A percentile compares a stretch with the other conserved stretches of the same genome.
Conservation (phyloP, 2,888 invertebrate genomes). For the Ypsolopha sequella region DNA sequence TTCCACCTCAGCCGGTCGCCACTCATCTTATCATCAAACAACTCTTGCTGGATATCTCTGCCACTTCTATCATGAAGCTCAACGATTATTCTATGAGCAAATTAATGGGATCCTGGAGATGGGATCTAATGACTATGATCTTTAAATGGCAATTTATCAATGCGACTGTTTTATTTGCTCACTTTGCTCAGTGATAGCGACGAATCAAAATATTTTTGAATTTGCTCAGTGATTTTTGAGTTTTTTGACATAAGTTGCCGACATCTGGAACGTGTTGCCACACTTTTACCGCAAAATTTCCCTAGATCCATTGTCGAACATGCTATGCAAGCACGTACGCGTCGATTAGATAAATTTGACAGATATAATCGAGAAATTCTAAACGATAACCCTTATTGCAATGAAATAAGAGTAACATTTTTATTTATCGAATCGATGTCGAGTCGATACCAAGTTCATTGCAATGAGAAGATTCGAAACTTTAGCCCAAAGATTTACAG, state of each 20-base stretch:
- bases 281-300: slow-evolving; percentile 70
- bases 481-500: slow-evolving; percentile 67
- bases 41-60: slow-evolving; percentile 87
- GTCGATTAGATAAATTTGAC: too few relatives aligned
- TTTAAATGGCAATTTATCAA: slow-evolving; percentile 90
- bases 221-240: too few relatives aligned
- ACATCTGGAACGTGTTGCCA: slow-evolving; percentile 73
- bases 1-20: slow-evolving; percentile 64
- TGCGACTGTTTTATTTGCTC: too few relatives aligned
- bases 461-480: slow-evolving; percentile 70
- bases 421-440: too few relatives aligned
- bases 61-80: slow-evolving; percentile 93
- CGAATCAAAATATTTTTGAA: slow-evolving; percentile 71
- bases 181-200: too few relatives aligned
- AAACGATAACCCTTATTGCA: too few relatives aligned
- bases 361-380: too few relatives aligned
- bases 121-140: slow-evolving; percentile 96
- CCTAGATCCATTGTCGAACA: slow-evolving; percentile 71
- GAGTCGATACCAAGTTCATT: too few relatives aligned
- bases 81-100: slow-evolving; percentile 93
- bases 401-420: too few relatives aligned
- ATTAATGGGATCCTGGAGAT: too few relatives aligned
- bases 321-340: too few relatives aligned
- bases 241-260: slow-evolving; percentile 74
- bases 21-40: slow-evolving; percentile 66